Evolutionary conservation across 2,797 vertebrate species (phyloP).

Genomic region (Sebastes alutus): DNA sequence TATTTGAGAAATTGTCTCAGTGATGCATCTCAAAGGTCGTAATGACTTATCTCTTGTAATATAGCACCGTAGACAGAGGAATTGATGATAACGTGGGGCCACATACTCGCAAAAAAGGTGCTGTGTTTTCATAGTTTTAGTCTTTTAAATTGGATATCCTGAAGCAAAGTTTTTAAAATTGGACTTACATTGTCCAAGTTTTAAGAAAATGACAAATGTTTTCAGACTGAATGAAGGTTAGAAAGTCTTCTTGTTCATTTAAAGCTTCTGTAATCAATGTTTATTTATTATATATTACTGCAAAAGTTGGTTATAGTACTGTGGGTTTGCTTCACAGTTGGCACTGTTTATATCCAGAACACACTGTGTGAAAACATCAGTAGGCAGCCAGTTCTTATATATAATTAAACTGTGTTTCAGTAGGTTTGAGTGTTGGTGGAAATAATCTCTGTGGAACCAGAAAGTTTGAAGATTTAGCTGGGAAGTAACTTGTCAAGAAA

Average conservation of each 20-base stretch:
- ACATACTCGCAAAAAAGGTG: background rate
- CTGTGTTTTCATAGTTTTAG: background rate
- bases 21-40: slow-evolving; percentile 10
- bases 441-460: slow-evolving; percentile 23
- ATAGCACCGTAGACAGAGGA: background rate
- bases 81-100: background rate
- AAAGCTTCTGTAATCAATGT: background rate
- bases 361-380: background rate
- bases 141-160: background rate
- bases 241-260: background rate
- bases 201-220: background rate
- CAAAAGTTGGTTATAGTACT: background rate
- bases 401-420: background rate
- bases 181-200: background rate
- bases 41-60: background rate
- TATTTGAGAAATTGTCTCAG: background rate
- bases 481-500: slow-evolving; percentile 10
- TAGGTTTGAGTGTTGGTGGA: background rate
- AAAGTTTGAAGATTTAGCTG: background rate
- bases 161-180: background rate
- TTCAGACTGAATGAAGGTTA: background rate
- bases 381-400: background rate
- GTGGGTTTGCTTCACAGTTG: background rate
- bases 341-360: background rate
- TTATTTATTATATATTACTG: background rate